Percentiles rank a stretch among this genome's conserved stretches.
phyloP scores from a whole-genome alignment of 2,797 vertebrate genomes.

The Poeciliopsis gracilis region DNA sequence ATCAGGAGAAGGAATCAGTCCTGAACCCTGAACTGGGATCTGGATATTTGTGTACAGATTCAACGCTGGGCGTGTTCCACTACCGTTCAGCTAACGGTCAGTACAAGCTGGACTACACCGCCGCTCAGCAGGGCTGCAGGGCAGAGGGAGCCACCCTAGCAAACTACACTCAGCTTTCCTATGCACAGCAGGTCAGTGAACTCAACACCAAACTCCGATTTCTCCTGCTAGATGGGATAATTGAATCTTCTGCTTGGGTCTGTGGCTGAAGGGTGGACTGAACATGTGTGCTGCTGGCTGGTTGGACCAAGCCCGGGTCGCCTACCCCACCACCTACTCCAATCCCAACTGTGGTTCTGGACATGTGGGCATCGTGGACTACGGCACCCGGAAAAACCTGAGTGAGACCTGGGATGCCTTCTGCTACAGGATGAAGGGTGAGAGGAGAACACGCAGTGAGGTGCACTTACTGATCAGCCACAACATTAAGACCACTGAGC shows the following conservation, averaged over 20 bases:
- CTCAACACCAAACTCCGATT: neutral
- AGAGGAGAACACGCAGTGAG: slow-evolving; percentile 15
- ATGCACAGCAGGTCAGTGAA: slow-evolving; percentile 89
- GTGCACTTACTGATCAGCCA: neutral
- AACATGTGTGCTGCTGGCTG: slow-evolving; percentile 91
- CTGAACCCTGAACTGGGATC: neutral
- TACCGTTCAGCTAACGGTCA: slow-evolving; percentile 81
- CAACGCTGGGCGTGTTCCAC: slow-evolving; percentile 89
- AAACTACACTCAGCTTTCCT: slow-evolving; percentile 87
- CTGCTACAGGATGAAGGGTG: slow-evolving; percentile 94
- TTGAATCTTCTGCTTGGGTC: neutral
- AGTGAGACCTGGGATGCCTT: slow-evolving; percentile 93
- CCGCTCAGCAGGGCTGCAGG: slow-evolving; percentile 82
- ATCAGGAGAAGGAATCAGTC: neutral
- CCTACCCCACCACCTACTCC: slow-evolving; percentile 89
- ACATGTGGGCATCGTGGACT: slow-evolving; percentile 91
- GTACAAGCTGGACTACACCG: slow-evolving; percentile 86
- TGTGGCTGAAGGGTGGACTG: slow-evolving; percentile 81
- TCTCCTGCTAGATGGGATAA: neutral
- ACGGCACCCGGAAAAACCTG: slow-evolving; percentile 83
- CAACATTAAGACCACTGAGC: neutral
- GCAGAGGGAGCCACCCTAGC: slow-evolving; percentile 81
- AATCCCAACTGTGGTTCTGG: slow-evolving; percentile 88
- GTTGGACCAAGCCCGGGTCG: slow-evolving; percentile 83
- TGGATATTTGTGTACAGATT: slow-evolving; percentile 75